These are phyloP conservation scores for Andrena bicolor DNA, from an alignment of 2,888 invertebrate genomes.

Conservation along the genomic window DNA sequence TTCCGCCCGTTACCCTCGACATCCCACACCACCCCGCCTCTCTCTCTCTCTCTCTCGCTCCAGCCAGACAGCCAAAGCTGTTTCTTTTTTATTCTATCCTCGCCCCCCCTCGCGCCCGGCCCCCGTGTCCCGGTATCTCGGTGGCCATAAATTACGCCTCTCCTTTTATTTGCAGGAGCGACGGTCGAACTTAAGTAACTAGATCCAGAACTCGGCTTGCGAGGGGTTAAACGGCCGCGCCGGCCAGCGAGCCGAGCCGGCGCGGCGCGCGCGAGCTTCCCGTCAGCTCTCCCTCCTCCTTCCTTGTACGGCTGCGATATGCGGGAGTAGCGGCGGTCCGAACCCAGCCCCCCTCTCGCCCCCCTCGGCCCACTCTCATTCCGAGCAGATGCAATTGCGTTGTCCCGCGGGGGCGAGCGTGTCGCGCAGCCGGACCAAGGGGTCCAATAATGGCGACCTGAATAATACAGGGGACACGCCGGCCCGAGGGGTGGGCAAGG, in stretches of 20 bases:
- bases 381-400: conserved; percentile 77
- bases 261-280: too few species aligned
- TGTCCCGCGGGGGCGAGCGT: conserved; percentile 75
- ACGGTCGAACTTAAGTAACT: conserved; percentile 74
- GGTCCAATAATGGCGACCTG: conserved; percentile 75
- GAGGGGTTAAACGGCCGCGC: conserved; percentile 71
- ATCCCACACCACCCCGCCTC: too few species aligned
- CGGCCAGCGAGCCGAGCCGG: too few species aligned
- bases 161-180: conserved; percentile 71
- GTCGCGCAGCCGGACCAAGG: conserved; percentile 67
- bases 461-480: conserved; percentile 72
- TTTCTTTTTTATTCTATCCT: conserved; percentile 55
- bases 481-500: conserved; percentile 42
- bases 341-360: not conserved
- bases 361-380: conserved; percentile 63
- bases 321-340: conserved; percentile 41
- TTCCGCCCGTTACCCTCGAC: too few species aligned
- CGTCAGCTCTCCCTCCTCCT: conserved; percentile 41
- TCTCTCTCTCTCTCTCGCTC: not conserved
- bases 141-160: conserved; percentile 70
- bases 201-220: conserved; percentile 66
- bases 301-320: conserved; percentile 56
- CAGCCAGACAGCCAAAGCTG: not conserved
- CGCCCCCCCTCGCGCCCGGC: conserved; percentile 46
- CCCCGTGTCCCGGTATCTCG: conserved; percentile 61